Percentiles rank a stretch among this genome's conserved stretches.
Evolutionary conservation across 2,888 invertebrate species (phyloP).

Genomic region (Lasioglossum pauxillum): DNA sequence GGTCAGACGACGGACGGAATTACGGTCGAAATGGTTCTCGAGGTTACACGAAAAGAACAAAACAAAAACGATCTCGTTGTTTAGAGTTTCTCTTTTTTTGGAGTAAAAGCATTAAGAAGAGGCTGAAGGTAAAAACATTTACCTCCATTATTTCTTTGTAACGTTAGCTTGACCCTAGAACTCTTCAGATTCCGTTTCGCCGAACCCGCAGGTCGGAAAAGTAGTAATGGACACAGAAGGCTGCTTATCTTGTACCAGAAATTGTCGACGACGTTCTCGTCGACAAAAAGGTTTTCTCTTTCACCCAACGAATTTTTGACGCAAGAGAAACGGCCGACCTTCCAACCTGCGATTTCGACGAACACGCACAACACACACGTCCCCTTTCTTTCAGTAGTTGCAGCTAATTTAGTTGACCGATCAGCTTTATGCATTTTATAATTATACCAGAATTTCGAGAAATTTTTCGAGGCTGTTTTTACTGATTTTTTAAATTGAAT

Average conservation of each 20-base stretch:
- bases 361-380: constrained; percentile 12
- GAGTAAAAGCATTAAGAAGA: constrained; percentile 10
- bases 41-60: not conserved
- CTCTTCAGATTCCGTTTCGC: constrained; percentile 6
- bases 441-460: not conserved
- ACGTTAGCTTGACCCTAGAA: constrained; percentile 1
- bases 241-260: constrained; percentile 1
- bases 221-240: not conserved
- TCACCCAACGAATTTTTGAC: not conserved
- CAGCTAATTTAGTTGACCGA: constrained; percentile 4
- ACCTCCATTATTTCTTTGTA: constrained; percentile 5
- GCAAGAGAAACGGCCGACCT: not conserved
- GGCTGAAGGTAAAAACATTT: constrained; percentile 10
- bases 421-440: not conserved
- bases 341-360: not conserved
- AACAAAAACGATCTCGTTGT: constrained; percentile 5
- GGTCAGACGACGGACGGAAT: constrained; percentile 5
- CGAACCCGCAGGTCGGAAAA: not conserved
- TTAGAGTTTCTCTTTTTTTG: constrained; percentile 6
- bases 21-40: constrained; percentile 3
- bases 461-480: not conserved
- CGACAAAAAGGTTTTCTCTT: not conserved
- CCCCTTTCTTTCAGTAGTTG: constrained; percentile 12
- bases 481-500: not conserved
- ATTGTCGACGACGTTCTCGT: not conserved